A percentile compares a stretch with the other conserved stretches of the same genome.
Conservation (phyloP, 2,888 invertebrate species). For the Nomada goodeniana region DNA sequence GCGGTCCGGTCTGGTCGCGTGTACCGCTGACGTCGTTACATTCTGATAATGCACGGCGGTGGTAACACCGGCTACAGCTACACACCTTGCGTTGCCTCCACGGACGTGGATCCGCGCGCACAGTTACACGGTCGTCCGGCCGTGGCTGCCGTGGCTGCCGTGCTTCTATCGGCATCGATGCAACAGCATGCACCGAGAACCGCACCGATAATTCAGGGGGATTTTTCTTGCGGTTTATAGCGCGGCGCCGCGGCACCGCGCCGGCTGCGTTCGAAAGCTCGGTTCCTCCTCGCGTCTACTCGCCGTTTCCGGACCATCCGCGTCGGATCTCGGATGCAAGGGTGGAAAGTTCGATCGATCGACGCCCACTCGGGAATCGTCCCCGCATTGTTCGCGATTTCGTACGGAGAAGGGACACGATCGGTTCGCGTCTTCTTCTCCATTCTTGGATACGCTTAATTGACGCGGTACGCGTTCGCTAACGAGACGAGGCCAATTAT, state of each 20-base stretch:
- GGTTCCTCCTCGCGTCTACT: conserved; percentile 38
- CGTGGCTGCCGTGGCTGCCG: conserved; percentile 26
- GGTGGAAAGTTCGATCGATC: neutral
- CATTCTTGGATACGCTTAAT: conserved; percentile 31
- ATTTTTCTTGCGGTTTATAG: conserved; percentile 81
- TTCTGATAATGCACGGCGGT: conserved; percentile 78
- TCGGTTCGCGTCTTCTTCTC: too few species aligned
- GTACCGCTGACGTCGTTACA: conserved; percentile 78
- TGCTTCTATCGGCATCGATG: conserved; percentile 63
- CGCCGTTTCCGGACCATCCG: neutral
- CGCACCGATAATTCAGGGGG: conserved; percentile 82
- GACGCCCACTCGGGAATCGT: conserved; percentile 12
- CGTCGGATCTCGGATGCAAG: neutral
- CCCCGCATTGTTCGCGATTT: neutral
- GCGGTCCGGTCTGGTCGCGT: conserved; percentile 74
- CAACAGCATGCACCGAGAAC: conserved; percentile 77
- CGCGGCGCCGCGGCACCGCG: conserved; percentile 78
- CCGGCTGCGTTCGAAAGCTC: conserved; percentile 72
- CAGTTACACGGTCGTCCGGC: conserved; percentile 42
- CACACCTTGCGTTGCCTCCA: conserved; percentile 44
- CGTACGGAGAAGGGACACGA: neutral
- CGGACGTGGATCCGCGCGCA: conserved; percentile 29
- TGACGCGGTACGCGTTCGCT: conserved; percentile 61
- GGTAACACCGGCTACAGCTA: conserved; percentile 64
- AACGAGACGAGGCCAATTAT: conserved; percentile 82